These are phyloP conservation scores for Antitype chi DNA, from an alignment of 2,888 invertebrate genomes.

Conservation along the genomic window DNA sequence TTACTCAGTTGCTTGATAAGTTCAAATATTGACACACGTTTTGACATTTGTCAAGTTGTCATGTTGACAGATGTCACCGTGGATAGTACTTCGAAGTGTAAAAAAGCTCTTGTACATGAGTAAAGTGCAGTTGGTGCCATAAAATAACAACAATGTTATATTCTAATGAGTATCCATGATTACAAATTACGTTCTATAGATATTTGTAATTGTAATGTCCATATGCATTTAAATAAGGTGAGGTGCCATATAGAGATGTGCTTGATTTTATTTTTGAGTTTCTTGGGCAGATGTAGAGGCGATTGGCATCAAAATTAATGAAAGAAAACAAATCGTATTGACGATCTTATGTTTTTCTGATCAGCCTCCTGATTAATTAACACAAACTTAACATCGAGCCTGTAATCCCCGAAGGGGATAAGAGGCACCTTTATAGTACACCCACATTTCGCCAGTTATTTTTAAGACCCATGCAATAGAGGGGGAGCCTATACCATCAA, in stretches of 20 bases:
- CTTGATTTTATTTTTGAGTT: conserved; percentile 7
- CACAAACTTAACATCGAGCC: too few species aligned
- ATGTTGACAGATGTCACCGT: conserved; percentile 35
- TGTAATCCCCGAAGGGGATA: too few species aligned
- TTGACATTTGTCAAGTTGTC: conserved; percentile 50
- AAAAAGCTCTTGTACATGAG: not conserved
- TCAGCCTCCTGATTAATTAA: not conserved
- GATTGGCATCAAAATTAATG: not conserved
- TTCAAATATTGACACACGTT: conserved; percentile 33
- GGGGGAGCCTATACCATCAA: too few species aligned
- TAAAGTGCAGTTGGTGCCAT: conserved; percentile 1
- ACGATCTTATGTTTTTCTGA: not conserved
- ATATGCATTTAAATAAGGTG: conserved; percentile 10
- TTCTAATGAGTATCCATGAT: not conserved
- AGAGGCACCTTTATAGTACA: too few species aligned
- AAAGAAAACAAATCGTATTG: not conserved
- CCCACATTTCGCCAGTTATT: too few species aligned
- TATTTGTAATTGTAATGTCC: conserved; percentile 38
- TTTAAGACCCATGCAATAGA: too few species aligned
- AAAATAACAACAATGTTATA: conserved; percentile 18
- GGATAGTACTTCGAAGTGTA: not conserved
- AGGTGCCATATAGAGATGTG: conserved; percentile 22
- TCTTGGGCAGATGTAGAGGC: conserved; percentile 2
- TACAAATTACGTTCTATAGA: conserved; percentile 10
- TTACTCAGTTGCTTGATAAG: conserved; percentile 19